Evolutionary conservation across 2,113 vertebrate species (phyloP).

Genomic region (Perca flavescens): DNA sequence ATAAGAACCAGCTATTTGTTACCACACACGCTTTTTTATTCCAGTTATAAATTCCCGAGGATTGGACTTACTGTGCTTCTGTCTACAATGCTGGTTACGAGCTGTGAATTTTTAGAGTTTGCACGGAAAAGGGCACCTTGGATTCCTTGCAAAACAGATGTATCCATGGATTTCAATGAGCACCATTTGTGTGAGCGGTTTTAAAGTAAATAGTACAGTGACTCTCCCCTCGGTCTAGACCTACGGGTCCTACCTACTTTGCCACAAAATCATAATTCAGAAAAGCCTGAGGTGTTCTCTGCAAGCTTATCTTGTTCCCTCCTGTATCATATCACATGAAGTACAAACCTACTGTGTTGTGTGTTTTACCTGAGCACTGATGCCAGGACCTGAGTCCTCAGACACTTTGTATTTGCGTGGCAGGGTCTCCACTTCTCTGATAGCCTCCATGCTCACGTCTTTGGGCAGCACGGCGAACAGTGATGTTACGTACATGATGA

Average conservation of each 20-base stretch:
- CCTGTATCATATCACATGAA: not conserved
- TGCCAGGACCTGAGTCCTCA: slow-evolving; percentile 78
- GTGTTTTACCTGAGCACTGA: slow-evolving; percentile 79
- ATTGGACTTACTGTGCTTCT: not conserved
- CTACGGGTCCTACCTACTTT: not conserved
- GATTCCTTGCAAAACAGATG: slow-evolving; percentile 32
- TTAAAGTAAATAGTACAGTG: not conserved
- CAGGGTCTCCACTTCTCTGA: slow-evolving; percentile 95
- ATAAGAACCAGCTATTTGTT: not conserved
- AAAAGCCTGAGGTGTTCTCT: not conserved
- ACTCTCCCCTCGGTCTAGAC: not conserved
- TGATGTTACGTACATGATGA: slow-evolving; percentile 98
- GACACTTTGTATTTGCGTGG: slow-evolving; percentile 91
- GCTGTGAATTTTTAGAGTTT: slow-evolving; percentile 20
- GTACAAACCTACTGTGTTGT: not conserved
- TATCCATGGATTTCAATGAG: not conserved
- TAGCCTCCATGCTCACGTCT: slow-evolving; percentile 95
- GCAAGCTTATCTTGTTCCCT: not conserved
- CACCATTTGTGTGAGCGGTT: not conserved
- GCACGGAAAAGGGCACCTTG: slow-evolving; percentile 35
- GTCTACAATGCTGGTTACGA: slow-evolving; percentile 8
- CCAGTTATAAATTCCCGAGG: not conserved
- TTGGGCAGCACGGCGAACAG: slow-evolving; percentile 97
- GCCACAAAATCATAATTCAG: not conserved
- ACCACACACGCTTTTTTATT: not conserved